These are phyloP conservation scores for Vimba vimba DNA, from an alignment of 2,113 vertebrate genomes.

Conservation along the genomic window DNA sequence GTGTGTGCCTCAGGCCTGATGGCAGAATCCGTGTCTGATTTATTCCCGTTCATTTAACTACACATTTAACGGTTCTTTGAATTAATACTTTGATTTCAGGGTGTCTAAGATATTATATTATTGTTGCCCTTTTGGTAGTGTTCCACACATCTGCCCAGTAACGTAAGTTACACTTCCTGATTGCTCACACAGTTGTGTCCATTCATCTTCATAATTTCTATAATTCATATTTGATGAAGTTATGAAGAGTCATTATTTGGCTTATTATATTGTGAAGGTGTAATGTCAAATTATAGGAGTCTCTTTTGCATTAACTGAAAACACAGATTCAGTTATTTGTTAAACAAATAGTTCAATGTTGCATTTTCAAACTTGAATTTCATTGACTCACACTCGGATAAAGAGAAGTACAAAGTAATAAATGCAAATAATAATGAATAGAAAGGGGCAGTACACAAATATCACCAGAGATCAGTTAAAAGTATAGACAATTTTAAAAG, in stretches of 20 bases:
- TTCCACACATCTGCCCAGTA: background rate
- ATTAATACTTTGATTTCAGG: background rate
- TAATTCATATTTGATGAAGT: background rate
- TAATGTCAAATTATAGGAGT: background rate
- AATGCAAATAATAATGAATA: background rate
- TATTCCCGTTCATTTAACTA: background rate
- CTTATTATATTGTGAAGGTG: background rate
- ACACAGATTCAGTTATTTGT: background rate
- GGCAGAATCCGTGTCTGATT: background rate
- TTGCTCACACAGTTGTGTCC: background rate
- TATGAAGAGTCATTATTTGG: background rate
- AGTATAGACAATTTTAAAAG: background rate
- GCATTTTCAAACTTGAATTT: background rate
- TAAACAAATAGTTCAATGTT: background rate
- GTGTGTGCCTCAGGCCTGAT: conserved; percentile 26
- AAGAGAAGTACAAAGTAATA: background rate
- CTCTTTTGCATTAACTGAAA: background rate
- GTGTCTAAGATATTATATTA: background rate
- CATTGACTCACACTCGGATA: background rate
- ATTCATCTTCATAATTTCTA: background rate
- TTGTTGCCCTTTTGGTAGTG: background rate
- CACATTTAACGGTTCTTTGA: background rate
- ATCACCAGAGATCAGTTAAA: background rate
- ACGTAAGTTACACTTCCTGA: background rate
- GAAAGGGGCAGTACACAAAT: background rate